A percentile compares a stretch with the other conserved stretches of the same genome.
phyloP scores from a whole-genome alignment of 2,797 vertebrate genomes.

The Fistularia commersonii region DNA sequence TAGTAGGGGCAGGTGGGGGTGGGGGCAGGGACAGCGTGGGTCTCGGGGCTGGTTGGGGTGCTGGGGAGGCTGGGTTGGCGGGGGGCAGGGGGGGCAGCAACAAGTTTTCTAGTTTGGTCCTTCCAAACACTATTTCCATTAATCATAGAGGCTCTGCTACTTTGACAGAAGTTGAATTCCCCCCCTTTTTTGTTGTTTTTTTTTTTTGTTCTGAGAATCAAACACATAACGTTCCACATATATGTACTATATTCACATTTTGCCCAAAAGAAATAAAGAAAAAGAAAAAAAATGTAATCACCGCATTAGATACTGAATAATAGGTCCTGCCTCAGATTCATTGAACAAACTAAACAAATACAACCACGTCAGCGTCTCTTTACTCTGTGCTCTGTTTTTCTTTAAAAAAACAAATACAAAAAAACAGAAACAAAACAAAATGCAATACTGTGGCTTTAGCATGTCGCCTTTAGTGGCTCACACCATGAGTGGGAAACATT shows the following conservation, averaged over 20 bases:
- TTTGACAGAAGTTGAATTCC: conserved; percentile 43
- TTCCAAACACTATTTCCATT: conserved; percentile 58
- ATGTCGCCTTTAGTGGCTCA: conserved; percentile 42
- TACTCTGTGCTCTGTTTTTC: conserved; percentile 39
- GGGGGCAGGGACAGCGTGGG: no score
- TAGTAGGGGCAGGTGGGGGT: conserved; percentile 50
- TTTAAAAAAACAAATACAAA: no score
- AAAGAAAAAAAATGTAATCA: conserved; percentile 39
- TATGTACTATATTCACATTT: conserved; percentile 65
- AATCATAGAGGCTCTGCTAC: conserved; percentile 53
- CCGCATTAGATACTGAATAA: conserved; percentile 60
- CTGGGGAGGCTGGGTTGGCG: neutral
- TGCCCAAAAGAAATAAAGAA: conserved; percentile 40
- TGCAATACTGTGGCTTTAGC: conserved; percentile 40
- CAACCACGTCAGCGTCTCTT: conserved; percentile 25
- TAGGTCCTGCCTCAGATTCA: conserved; percentile 72
- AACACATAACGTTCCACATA: conserved; percentile 57
- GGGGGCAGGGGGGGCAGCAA: conserved; percentile 28
- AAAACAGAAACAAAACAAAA: conserved; percentile 12
- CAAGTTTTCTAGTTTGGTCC: conserved; percentile 46
- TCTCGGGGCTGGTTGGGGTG: neutral
- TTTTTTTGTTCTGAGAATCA: conserved; percentile 49
- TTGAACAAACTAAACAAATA: conserved; percentile 49
- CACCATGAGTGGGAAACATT: conserved; percentile 41
- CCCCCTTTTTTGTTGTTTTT: conserved; percentile 29